Conservation (phyloP, 2,888 invertebrate species). For the Tridacna gigas region DNA sequence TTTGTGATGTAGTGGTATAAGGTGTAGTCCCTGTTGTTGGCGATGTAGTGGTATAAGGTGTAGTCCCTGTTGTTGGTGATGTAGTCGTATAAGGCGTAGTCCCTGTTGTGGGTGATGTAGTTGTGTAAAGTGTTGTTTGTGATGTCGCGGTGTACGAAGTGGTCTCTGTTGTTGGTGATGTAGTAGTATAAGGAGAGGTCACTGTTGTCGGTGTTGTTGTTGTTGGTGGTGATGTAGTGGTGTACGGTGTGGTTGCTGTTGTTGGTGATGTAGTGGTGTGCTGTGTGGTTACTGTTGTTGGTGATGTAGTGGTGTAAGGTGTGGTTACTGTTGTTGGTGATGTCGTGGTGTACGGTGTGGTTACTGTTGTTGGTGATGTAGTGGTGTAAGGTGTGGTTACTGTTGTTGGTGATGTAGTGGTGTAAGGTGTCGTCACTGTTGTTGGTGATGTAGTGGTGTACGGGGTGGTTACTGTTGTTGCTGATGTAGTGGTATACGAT, state of each 20-base stretch:
- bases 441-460: neutral
- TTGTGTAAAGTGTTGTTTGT: neutral
- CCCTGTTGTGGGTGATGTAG: constrained; percentile 2
- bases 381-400: neutral
- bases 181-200: neutral
- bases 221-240: constrained; percentile 3
- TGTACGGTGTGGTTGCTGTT: neutral
- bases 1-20: neutral
- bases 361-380: neutral
- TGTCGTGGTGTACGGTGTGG: neutral
- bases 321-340: neutral
- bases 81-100: neutral
- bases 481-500: neutral
- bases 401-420: constrained; percentile 3
- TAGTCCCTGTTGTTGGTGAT: constrained; percentile 6
- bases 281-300: neutral
- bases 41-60: neutral
- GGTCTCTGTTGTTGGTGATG: neutral
- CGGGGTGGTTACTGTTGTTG: neutral
- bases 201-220: neutral
- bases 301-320: neutral
- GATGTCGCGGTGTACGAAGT: neutral
- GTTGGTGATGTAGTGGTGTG: neutral
- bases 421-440: neutral
- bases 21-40: neutral